Conservation (phyloP, 2,888 invertebrate species). For the Synergus laeviventris region DNA sequence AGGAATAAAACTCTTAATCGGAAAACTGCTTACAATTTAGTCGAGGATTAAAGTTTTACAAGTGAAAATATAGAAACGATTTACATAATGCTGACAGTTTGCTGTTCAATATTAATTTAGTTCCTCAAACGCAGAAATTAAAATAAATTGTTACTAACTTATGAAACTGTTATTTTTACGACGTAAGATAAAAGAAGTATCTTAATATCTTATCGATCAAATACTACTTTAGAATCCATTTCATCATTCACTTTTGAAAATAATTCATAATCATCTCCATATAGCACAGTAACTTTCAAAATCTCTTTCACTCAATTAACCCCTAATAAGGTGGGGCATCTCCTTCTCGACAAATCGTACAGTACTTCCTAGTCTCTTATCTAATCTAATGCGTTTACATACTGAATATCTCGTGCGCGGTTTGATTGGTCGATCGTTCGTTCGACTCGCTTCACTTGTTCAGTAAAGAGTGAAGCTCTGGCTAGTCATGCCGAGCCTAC, state of each 20-base stretch:
- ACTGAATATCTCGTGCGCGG: slow-evolving; percentile 48
- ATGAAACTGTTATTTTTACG: no score
- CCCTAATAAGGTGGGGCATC: slow-evolving; percentile 50
- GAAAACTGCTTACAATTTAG: no score
- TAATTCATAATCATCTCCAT: not conserved
- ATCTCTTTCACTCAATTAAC: slow-evolving; percentile 45
- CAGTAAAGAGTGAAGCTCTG: slow-evolving; percentile 51
- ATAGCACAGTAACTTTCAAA: not conserved
- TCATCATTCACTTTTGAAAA: not conserved
- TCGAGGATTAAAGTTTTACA: no score
- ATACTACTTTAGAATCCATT: not conserved
- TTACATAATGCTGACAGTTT: no score
- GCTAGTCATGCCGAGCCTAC: slow-evolving; percentile 57
- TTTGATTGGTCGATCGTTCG: slow-evolving; percentile 47
- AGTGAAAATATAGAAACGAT: no score
- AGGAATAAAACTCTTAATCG: no score
- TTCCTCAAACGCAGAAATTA: no score
- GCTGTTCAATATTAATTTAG: no score
- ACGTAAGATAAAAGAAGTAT: no score
- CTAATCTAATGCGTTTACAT: slow-evolving; percentile 44
- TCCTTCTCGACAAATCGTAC: slow-evolving; percentile 49
- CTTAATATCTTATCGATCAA: not conserved
- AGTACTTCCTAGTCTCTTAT: slow-evolving; percentile 15
- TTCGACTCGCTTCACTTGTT: slow-evolving; percentile 45
- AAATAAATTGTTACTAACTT: no score